phyloP scores from a whole-genome alignment of 2,888 invertebrate species.

The Malacosoma neustria region DNA sequence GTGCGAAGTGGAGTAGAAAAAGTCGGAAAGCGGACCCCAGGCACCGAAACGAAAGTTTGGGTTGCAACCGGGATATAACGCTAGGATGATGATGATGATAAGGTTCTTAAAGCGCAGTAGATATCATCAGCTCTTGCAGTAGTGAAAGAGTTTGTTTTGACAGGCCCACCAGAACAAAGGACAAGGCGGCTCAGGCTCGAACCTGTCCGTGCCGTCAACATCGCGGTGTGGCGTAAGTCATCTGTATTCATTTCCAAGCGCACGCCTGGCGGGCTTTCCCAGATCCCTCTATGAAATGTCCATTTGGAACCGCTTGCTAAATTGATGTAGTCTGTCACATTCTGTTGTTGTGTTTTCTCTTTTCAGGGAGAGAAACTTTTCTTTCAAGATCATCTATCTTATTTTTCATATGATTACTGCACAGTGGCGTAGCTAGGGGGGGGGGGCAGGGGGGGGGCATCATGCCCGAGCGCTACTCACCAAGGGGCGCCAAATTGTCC shows the following conservation, averaged over 20 bases:
- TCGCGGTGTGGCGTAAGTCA: constrained; percentile 81
- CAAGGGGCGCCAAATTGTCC: no score
- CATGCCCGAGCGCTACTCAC: no score
- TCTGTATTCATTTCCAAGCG: constrained; percentile 27
- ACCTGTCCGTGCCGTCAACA: constrained; percentile 87
- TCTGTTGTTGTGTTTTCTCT: constrained; percentile 50
- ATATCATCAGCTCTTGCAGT: constrained; percentile 6
- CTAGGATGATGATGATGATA: no score
- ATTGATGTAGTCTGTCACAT: constrained; percentile 54
- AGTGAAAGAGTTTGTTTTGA: constrained; percentile 55
- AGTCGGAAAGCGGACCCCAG: no score
- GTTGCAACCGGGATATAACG: no score
- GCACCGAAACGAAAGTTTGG: no score
- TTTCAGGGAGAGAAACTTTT: constrained; percentile 58
- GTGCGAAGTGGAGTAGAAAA: no score
- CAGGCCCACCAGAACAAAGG: constrained; percentile 79
- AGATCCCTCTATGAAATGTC: constrained; percentile 49
- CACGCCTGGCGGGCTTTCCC: constrained; percentile 43
- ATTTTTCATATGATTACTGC: constrained; percentile 46
- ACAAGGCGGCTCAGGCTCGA: constrained; percentile 84
- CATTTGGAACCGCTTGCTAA: constrained; percentile 48
- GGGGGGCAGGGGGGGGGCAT: no score
- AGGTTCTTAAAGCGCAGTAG: no score
- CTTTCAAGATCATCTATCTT: no score
- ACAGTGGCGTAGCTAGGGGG: no score